Conservation (phyloP, 2,888 invertebrate species). For the Acleris holmiana region DNA sequence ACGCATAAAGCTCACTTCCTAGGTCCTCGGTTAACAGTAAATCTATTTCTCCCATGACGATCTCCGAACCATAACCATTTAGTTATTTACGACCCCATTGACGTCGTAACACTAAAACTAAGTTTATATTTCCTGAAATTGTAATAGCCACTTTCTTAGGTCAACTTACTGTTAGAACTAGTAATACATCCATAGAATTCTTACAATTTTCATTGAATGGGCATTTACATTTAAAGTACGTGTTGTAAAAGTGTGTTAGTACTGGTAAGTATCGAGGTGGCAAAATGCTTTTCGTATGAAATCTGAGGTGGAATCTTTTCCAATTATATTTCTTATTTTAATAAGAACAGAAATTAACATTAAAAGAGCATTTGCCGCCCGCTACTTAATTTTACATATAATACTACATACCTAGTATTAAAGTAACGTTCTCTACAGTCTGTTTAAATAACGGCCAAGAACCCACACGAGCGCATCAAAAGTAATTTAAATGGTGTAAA, state of each 20-base stretch:
- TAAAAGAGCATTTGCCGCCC: not conserved
- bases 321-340: slow-evolving; percentile 3
- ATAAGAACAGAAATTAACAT: not conserved
- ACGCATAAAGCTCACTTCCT: slow-evolving; percentile 1
- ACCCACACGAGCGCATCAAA: slow-evolving; percentile 18
- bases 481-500: slow-evolving; percentile 24
- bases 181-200: not conserved
- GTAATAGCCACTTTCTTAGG: not conserved
- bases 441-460: slow-evolving; percentile 2
- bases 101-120: slow-evolving; percentile 9
- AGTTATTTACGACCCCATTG: not conserved
- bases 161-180: slow-evolving; percentile 7
- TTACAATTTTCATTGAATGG: slow-evolving; percentile 1
- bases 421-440: not conserved
- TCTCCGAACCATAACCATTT: slow-evolving; percentile 6
- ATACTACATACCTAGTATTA: not conserved
- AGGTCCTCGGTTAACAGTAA: slow-evolving; percentile 24
- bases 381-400: not conserved
- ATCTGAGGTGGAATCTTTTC: not conserved
- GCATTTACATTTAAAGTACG: not conserved
- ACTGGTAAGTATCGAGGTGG: slow-evolving; percentile 7
- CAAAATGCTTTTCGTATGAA: slow-evolving; percentile 3
- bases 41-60: slow-evolving; percentile 16
- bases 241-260: not conserved
- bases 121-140: slow-evolving; percentile 14